These are phyloP conservation scores for Hiodon alosoides DNA, from an alignment of 2,113 vertebrate genomes.

Conservation along the genomic window DNA sequence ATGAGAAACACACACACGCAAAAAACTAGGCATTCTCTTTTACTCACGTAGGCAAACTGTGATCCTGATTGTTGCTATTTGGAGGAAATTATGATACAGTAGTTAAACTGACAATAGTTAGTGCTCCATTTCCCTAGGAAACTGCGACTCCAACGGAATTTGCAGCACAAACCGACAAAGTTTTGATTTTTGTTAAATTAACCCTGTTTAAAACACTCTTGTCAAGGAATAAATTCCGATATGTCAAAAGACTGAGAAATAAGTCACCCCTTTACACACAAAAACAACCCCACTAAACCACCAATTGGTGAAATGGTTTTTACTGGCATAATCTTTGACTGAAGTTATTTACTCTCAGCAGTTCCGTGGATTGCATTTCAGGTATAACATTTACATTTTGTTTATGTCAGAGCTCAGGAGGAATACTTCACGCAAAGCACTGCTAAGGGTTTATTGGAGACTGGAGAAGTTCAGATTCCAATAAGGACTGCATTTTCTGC, in stretches of 20 bases:
- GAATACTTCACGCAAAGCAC: neutral
- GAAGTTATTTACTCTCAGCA: neutral
- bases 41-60: conserved; percentile 87
- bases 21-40: conserved; percentile 70
- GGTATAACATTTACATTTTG: neutral
- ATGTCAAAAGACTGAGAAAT: neutral
- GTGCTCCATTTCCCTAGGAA: conserved; percentile 39
- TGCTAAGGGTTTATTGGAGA: neutral
- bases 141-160: neutral
- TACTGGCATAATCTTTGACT: neutral
- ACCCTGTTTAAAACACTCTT: neutral
- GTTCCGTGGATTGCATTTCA: neutral
- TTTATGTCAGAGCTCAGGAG: neutral
- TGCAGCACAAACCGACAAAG: neutral
- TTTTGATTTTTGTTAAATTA: neutral
- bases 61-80: conserved; percentile 66
- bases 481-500: too few species aligned
- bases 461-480: neutral
- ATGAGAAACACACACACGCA: conserved; percentile 60
- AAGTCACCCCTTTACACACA: neutral
- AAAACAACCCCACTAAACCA: too few species aligned
- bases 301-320: neutral
- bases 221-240: neutral
- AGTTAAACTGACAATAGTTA: conserved; percentile 36
- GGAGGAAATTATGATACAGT: conserved; percentile 62